phyloP scores from a whole-genome alignment of 2,797 vertebrate genomes.

The Clarias platycephalus region DNA sequence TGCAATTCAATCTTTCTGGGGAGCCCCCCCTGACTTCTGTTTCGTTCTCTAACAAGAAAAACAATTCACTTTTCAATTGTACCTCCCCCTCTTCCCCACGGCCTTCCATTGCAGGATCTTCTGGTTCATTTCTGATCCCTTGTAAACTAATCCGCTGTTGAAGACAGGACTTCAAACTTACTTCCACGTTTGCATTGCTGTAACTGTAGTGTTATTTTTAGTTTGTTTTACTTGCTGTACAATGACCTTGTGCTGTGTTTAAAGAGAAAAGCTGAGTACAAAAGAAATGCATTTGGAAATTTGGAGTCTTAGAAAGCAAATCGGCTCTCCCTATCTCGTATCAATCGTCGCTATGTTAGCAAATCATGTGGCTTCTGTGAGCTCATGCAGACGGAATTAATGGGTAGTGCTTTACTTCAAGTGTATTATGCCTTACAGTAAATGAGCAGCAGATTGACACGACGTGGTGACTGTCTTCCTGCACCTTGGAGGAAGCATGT shows the following conservation, averaged over 20 bases:
- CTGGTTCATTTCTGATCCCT: not conserved
- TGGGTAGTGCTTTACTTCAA: too few species aligned
- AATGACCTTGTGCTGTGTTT: not conserved
- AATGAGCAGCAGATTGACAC: too few species aligned
- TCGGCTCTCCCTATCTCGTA: too few species aligned
- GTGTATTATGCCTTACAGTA: too few species aligned
- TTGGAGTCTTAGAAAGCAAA: too few species aligned
- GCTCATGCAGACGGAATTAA: too few species aligned
- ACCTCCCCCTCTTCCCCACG: not conserved
- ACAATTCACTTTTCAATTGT: not conserved
- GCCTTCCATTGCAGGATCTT: not conserved
- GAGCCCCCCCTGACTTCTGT: not conserved
- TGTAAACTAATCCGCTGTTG: not conserved
- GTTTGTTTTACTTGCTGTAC: not conserved
- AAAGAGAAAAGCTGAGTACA: not conserved
- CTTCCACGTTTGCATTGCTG: not conserved
- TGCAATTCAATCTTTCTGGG: constrained; percentile 18
- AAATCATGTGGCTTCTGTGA: too few species aligned
- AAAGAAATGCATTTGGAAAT: too few species aligned
- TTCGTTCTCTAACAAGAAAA: not conserved
- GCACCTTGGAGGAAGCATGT: too few species aligned
- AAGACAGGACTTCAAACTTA: not conserved
- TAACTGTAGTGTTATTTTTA: not conserved
- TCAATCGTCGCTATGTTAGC: too few species aligned
- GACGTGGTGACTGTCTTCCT: too few species aligned